These are phyloP conservation scores for Wasmannia auropunctata DNA, from an alignment of 1,140 invertebrate genomes.

Conservation along the genomic window DNA sequence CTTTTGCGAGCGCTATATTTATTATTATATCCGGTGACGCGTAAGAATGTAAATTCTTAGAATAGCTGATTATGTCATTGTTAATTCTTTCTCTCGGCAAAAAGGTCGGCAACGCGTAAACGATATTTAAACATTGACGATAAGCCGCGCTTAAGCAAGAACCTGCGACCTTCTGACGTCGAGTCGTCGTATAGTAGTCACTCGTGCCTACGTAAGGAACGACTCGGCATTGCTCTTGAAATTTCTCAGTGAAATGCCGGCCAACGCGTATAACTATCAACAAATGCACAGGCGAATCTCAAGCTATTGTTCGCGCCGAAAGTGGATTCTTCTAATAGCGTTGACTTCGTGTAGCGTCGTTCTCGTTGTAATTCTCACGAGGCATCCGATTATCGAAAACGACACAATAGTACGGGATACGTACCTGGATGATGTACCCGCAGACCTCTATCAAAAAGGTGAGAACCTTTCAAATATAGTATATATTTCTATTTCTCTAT, in stretches of 20 bases:
- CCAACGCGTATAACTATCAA: not conserved
- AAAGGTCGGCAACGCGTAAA: not conserved
- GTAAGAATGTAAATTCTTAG: not conserved
- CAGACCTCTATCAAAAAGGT: slow-evolving; percentile 22
- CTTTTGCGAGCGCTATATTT: not conserved
- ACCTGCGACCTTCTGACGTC: not conserved
- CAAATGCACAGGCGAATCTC: too few relatives aligned
- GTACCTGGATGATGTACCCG: slow-evolving; percentile 16
- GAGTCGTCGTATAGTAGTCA: not conserved
- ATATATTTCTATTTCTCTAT: not conserved
- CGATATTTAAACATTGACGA: not conserved
- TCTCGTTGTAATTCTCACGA: not conserved
- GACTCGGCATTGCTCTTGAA: not conserved
- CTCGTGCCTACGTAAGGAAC: not conserved
- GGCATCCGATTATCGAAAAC: not conserved
- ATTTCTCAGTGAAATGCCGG: not conserved
- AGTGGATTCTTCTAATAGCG: not conserved
- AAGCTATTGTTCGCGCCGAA: not conserved
- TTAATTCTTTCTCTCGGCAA: not conserved
- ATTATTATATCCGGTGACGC: too few relatives aligned
- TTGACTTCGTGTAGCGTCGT: not conserved
- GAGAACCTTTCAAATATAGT: not conserved
- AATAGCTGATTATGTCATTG: not conserved
- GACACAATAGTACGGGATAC: not conserved
- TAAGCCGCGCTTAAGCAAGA: not conserved